These are phyloP conservation scores for Basileuterus tristriatus DNA, from an alignment of 2,797 vertebrate genomes.

Conservation along the genomic window DNA sequence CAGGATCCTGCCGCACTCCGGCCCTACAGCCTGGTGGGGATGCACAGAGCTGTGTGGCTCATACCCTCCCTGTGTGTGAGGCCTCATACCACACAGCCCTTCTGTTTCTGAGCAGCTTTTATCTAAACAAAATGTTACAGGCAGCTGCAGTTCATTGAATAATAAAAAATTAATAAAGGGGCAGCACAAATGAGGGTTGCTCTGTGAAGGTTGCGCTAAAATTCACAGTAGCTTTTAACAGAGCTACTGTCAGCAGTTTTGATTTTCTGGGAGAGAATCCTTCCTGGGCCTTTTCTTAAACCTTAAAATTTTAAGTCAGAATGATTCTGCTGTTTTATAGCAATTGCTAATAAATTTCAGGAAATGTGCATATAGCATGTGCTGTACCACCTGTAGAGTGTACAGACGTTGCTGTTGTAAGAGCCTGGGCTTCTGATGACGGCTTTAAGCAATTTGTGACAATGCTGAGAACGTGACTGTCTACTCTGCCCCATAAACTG, in stretches of 20 bases:
- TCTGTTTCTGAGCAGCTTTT: neutral
- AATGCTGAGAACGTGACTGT: neutral
- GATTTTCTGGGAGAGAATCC: neutral
- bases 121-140: neutral
- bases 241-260: neutral
- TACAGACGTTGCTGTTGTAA: neutral
- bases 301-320: neutral
- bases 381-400: neutral
- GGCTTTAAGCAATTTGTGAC: neutral
- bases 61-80: neutral
- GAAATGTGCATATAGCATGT: neutral
- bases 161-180: neutral
- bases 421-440: neutral
- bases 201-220: neutral
- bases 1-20: accelerated
- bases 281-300: neutral
- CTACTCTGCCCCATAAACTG: neutral
- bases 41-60: neutral
- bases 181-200: neutral
- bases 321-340: neutral
- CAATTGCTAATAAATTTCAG: neutral
- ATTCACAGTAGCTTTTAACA: neutral
- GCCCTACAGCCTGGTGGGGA: neutral
- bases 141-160: neutral
- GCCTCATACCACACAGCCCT: neutral